Evolutionary conservation across 2,888 invertebrate species (phyloP), one percentile per base, ranked within the genome.

Genomic region (Ophion obscuratus): DNA sequence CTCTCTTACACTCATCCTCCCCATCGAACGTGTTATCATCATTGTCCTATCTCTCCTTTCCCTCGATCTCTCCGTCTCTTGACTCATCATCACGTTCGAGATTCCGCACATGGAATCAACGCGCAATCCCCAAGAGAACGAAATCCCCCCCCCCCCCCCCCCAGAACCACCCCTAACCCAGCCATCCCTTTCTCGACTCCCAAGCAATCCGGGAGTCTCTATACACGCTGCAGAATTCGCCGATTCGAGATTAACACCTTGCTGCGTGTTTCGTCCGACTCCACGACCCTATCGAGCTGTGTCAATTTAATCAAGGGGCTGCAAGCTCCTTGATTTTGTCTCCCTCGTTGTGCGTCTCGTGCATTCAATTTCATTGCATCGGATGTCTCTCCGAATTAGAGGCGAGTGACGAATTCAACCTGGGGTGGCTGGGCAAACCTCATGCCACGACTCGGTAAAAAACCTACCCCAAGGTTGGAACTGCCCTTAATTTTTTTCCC

Each of bases 171-270:
- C 57, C 57, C 67, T 2, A 40, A 36, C 31, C 9, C 64, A 20
- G n/a, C 57, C 36, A 40, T 36, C 64, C 24, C 64, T 31, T 57
- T 14, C 73, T 61, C 40, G 40, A 61, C 59, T 74, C 14, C 47
- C 40, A 40, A 24, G 40, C 73, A 74, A 81, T 74, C 66, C 57
- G 9, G 66, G 64, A 81, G 73, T 57, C 44, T 80, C 40, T 61
- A 40, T 70, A 31, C 53, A 36, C 24, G 27, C 71, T 40, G 36
- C 66, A 71, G 64, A 64, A 80, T 71, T 80, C 53, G 24, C 47
- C 79, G 40, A 74, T 74, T 71, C 44, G 64, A 31, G 64, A 20
- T 14, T 9, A 61, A 74, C 47, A 17, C 62, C 62, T 36, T 64
- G 24, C 47, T 40, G 17, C 9, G n/a, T 20, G n/a, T 20, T 44